A percentile compares a stretch with the other conserved stretches of the same genome.
phyloP scores from a whole-genome alignment of 2,888 invertebrate species.

The Tiphia femorata region DNA sequence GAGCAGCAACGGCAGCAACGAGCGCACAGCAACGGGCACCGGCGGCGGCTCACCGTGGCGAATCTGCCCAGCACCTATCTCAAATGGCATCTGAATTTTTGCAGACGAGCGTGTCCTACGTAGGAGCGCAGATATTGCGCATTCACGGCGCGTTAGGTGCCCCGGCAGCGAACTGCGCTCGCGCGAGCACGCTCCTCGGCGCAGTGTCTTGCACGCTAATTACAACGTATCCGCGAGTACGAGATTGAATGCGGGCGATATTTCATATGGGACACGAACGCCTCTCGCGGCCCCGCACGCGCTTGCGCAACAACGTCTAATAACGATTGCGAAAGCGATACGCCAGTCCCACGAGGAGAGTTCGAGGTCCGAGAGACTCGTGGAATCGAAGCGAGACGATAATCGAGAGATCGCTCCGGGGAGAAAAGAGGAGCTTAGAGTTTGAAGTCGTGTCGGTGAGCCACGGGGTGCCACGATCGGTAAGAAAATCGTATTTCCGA shows the following conservation, averaged over 20 bases:
- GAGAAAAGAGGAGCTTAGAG: neutral
- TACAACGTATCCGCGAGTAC: constrained; percentile 42
- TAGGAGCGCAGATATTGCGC: constrained; percentile 34
- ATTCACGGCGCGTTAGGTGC: constrained; percentile 36
- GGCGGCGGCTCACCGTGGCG: constrained; percentile 40
- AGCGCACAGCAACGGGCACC: constrained; percentile 16
- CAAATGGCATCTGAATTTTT: constrained; percentile 58
- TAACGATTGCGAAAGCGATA: constrained; percentile 44
- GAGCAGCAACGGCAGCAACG: no score
- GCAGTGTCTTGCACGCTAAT: constrained; percentile 46
- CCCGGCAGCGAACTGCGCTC: constrained; percentile 14
- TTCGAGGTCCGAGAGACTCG: constrained; percentile 36
- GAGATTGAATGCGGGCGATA: constrained; percentile 43
- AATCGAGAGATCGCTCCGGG: neutral
- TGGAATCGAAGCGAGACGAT: neutral
- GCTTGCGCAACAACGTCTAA: constrained; percentile 40
- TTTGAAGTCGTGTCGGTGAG: no score
- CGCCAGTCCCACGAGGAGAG: constrained; percentile 26
- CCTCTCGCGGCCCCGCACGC: constrained; percentile 9
- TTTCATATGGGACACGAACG: constrained; percentile 37
- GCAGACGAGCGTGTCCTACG: constrained; percentile 48
- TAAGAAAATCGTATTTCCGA: no score
- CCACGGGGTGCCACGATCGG: no score
- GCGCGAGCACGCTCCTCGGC: constrained; percentile 23
- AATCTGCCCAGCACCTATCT: constrained; percentile 45